These are phyloP conservation scores for Tetramorium simillimum DNA, from an alignment of 1,140 invertebrate species.

Conservation along the genomic window DNA sequence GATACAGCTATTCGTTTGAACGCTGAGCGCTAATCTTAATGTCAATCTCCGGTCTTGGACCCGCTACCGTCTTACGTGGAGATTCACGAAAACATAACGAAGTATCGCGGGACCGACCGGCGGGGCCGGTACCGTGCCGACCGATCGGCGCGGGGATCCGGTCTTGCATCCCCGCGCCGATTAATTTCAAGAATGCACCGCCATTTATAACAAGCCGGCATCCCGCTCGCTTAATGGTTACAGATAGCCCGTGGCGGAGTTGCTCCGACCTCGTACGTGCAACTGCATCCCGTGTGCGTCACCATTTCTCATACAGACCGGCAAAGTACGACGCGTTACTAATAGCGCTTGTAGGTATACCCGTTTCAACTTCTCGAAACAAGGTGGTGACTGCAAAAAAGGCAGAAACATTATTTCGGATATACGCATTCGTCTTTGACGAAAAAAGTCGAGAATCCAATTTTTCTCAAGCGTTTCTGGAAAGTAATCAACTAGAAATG, in stretches of 20 bases:
- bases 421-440: neutral
- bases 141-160: neutral
- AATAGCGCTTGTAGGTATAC: neutral
- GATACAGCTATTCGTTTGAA: slow-evolving; percentile 46
- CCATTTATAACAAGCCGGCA: slow-evolving; percentile 71
- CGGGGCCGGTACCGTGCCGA: too few species aligned
- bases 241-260: slow-evolving; percentile 44
- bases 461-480: neutral
- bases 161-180: slow-evolving; percentile 51
- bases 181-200: slow-evolving; percentile 72
- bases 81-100: slow-evolving; percentile 68
- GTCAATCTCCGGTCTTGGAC: slow-evolving; percentile 68
- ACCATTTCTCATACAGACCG: slow-evolving; percentile 38
- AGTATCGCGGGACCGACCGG: slow-evolving; percentile 22
- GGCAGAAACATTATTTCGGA: neutral
- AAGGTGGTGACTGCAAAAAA: neutral
- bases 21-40: slow-evolving; percentile 74
- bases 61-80: slow-evolving; percentile 79
- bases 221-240: slow-evolving; percentile 57
- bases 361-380: neutral
- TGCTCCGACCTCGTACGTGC: slow-evolving; percentile 35
- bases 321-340: slow-evolving; percentile 41
- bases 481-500: neutral
- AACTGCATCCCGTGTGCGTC: slow-evolving; percentile 55
- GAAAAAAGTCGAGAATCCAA: neutral